Evolutionary conservation across 53 echinoderm and acorn worm species (phyloP).

Genomic region (Paracentrotus lividus): DNA sequence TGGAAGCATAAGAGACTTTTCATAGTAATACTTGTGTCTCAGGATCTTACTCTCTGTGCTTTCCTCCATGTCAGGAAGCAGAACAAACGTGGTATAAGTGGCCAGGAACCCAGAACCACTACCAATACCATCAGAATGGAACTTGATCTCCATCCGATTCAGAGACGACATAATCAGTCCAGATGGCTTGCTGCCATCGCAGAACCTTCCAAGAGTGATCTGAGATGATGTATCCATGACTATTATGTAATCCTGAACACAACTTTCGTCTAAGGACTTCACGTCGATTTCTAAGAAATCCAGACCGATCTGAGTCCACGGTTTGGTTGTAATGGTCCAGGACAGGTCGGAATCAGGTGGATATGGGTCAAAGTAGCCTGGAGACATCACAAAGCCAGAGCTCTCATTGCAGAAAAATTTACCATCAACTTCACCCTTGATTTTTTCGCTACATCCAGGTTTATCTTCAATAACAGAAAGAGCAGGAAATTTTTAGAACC

Average conservation of each 20-base stretch:
- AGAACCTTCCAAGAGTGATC: conserved; percentile 29
- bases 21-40: too few species aligned
- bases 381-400: conserved; percentile 23
- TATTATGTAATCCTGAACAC: conserved; percentile 44
- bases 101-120: conserved; percentile 40
- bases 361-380: conserved; percentile 51
- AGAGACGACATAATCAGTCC: conserved; percentile 1
- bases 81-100: not conserved
- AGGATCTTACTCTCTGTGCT: not conserved
- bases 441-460: conserved; percentile 9
- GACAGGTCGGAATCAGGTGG: conserved; percentile 2
- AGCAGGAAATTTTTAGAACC: too few species aligned
- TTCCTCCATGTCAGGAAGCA: conserved; percentile 35
- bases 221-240: not conserved
- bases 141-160: conserved; percentile 60
- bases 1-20: too few species aligned
- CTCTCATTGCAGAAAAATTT: not conserved
- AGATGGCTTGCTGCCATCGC: conserved; percentile 1
- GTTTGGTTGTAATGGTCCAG: conserved; percentile 45
- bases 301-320: conserved; percentile 44
- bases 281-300: conserved; percentile 35
- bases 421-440: not conserved
- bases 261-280: conserved; percentile 33
- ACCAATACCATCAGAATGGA: conserved; percentile 43
- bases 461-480: conserved; percentile 4